Conservation (phyloP, 2,888 invertebrate genomes). For the Stenodema calcarata region DNA sequence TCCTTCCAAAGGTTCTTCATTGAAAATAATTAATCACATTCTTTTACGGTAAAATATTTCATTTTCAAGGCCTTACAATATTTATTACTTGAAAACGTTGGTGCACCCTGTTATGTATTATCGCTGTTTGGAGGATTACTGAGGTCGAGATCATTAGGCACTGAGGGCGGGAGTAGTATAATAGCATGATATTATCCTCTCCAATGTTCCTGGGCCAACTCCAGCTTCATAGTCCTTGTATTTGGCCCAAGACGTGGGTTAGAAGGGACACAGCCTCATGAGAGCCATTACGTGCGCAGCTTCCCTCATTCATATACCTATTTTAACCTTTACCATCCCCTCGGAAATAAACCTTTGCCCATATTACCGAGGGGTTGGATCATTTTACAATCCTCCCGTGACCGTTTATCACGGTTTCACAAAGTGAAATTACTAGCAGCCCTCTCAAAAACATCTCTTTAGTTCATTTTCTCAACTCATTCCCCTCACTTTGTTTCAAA, state of each 20-base stretch:
- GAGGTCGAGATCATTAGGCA: no score
- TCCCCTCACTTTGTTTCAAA: not conserved
- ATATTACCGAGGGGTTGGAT: not conserved
- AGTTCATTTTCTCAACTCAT: not conserved
- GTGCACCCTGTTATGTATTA: no score
- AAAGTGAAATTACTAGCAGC: not conserved
- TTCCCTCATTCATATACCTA: not conserved
- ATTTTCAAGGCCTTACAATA: no score
- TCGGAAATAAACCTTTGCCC: not conserved
- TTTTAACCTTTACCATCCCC: not conserved
- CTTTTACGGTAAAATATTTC: no score
- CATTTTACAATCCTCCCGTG: not conserved
- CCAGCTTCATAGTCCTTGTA: not conserved
- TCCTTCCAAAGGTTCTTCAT: no score
- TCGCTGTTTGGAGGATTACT: no score
- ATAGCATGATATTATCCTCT: no score
- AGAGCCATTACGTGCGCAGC: not conserved
- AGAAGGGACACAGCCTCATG: not conserved
- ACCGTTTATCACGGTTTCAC: not conserved
- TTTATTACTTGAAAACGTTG: no score
- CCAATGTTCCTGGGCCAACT: not conserved
- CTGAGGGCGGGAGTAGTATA: no score
- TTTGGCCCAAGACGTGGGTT: not conserved
- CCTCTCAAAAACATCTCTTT: not conserved
- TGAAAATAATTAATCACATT: no score